These are phyloP conservation scores for Monopis laevigella DNA, from an alignment of 2,888 invertebrate genomes.

Conservation along the genomic window DNA sequence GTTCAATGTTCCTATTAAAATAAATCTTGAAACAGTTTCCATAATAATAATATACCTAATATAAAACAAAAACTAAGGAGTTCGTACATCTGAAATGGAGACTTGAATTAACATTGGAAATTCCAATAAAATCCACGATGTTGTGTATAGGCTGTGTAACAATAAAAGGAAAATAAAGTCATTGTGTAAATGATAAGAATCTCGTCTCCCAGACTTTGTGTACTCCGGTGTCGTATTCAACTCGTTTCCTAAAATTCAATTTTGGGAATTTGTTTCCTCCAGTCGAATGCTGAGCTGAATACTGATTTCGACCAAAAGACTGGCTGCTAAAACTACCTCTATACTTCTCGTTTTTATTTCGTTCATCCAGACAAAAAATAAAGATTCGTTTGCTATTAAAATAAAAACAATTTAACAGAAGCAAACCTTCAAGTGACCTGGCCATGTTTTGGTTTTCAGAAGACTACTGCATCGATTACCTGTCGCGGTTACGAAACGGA, in stretches of 20 bases:
- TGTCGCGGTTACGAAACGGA: too few relatives aligned
- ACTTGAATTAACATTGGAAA: too few relatives aligned
- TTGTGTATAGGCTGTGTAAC: too few relatives aligned
- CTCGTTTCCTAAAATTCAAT: conserved; percentile 67
- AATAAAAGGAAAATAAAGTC: conserved; percentile 30
- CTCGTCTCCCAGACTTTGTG: conserved; percentile 56
- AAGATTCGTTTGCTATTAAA: not conserved
- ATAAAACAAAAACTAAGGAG: too few relatives aligned
- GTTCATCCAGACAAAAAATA: not conserved
- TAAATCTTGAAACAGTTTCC: too few relatives aligned
- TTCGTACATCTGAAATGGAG: too few relatives aligned
- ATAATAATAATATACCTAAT: too few relatives aligned
- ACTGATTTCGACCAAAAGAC: conserved; percentile 38
- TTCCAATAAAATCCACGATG: too few relatives aligned
- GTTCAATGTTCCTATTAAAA: too few relatives aligned
- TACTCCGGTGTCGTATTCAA: conserved; percentile 62
- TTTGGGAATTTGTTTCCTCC: conserved; percentile 67
- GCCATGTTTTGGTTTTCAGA: too few relatives aligned
- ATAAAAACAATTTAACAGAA: not conserved
- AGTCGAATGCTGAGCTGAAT: conserved; percentile 54
- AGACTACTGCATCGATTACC: too few relatives aligned
- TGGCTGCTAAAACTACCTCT: not conserved
- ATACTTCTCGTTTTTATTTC: not conserved
- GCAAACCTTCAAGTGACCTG: not conserved
- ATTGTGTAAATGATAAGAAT: conserved; percentile 59